Evolutionary conservation across 2,888 invertebrate species (phyloP), one percentile per base, ranked within the genome.

Genomic region (Tryphoninae sp.): DNA sequence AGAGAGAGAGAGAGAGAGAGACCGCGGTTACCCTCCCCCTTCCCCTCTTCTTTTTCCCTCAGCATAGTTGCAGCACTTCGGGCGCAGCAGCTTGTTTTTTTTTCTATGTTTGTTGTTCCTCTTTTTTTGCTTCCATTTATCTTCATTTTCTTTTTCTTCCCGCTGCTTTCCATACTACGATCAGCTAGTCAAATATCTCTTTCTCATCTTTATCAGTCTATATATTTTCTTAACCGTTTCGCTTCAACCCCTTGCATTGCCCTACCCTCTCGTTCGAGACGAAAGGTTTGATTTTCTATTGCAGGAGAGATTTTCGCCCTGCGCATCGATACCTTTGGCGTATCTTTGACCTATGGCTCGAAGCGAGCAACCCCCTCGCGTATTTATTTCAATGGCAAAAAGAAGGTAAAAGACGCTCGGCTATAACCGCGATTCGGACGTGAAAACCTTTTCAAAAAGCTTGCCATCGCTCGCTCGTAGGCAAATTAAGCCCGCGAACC

Each of bases 71-170:
- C 76, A 78, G 76, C 76, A 78, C 82, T 80, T 71, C 80, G 68
- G 76, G 72, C 79, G 73, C 78, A 83, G 80, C 75, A 73, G 83
- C 81, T 84, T 76, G 79, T 84, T 78, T 81, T 80, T 78, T 80
- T 81, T 62, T 40, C 69, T 77, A 77, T 65, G 49, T 58, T 23
- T 75, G 71, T 26, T 42, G 81, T 81, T 84, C 71, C 62, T 83
- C 77, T 80, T 55, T 59, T 78, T 67, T 81, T 77, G 75, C 81
- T 79, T 77, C 74, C 72, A 62, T 33, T 33, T 51, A 51, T n/a
- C 11, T 51, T n/a, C 13, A 22, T 16, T 55, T 55, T 8, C 22
- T 55, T 55, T 55, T 55, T 55, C 33, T 45, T 13, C 13, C 22
- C 33, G 6, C 16, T 2, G 16, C 55, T 55, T 33, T 55, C 55